Base-by-base conservation (phyloP, 2,113 vertebrate genomes). In the Erpornis zantholeuca region DNA sequence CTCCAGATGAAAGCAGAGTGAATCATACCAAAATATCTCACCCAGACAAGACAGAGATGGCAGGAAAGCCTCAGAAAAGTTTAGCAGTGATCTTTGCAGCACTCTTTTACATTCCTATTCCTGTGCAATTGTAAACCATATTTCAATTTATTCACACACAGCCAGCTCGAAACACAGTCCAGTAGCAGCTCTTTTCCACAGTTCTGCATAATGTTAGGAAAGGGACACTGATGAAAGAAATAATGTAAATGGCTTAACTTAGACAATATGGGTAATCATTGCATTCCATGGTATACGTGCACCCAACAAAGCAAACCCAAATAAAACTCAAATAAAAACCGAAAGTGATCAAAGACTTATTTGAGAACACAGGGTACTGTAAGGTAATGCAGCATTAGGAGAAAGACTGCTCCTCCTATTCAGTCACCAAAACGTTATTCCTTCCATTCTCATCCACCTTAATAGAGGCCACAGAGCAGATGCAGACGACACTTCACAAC, bases 401-500 rank as follows among this genome's bases (percentile, higher is more conserved):
- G 60, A 65, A 85, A 71, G 53, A 90, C 12, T 29, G 7, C 40
- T 86, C 2, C 0, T 79, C 42, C 61, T 90, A 79, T 79, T 76
- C 71, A 91, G 70, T 77, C 93, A 94, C 77, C 38, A 88, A 77
- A 92, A 85, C 22, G 86, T 92, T 90, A 96, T 88, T 95, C 35
- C 69, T 97, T 94, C 68, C 38, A 49, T 69, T 78, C 77, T 93
- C 95, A 91, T 75, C 76, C 47, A 72, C 79, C 81, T 94, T 84
- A 95, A 90, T 21, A 83, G 78, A 91, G 85, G 79, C 78, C 65
- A 93, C 40, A 91, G 75, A 78, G 83, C 57, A 90, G 69, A 57
- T 75, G 82, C 68, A 95, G 86, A 73, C 79, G 60, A 71, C 84
- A 72, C 36, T 88, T 61, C 82, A 83, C 66, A 93, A 86, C 90